Base-by-base conservation (phyloP, 2,113 vertebrate species). In the Atherinomorus stipes region DNA sequence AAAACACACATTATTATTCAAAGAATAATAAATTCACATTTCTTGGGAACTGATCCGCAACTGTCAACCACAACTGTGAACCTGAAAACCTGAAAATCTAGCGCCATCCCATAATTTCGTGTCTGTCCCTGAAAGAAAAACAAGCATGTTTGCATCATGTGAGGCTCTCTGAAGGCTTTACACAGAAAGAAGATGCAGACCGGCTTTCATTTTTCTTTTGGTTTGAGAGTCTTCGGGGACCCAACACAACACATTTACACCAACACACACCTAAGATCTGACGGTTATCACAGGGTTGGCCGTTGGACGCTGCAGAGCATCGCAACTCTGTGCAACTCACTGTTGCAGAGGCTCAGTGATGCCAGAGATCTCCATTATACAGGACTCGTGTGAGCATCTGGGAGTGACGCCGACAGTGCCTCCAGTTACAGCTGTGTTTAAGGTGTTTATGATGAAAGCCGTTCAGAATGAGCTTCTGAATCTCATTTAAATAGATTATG, bases 101-200 rank as follows among this genome's bases (percentile, higher is more conserved):
- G 40, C 3, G 38, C 15, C 2, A 16, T 15, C 40, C 40, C 3
- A 4, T 15, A 13, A 42, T 42, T 42, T 42, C 5, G 12, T 15
- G 15, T 42, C 12, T 15, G 40, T 16, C 40, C 40, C 7, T 42
- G 40, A 15, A 15, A 65, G 60, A 66, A 74, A 74, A 81, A 78
- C 61, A 81, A 78, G 58, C 61, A 64, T 59, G 38, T 71, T 67
- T 81, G 78, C 71, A 68, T 81, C 78, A 71, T 63, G 28, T 67
- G 61, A 38, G 44, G 11, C 57, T 81, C 78, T 47, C 78, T 71
- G 74, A 70, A 67, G 83, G 71, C 64, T 81, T 68, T 56, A 64
- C 40, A 60, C 16, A 52, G 22, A 67, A 51, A 78, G 34, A 74
- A 13, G 62, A 61, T 74, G 42, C 45, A 74, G 23, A 81, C 23